These are phyloP conservation scores for Leptoteleia sp. DNA, from an alignment of 1,140 invertebrate genomes.

Conservation along the genomic window DNA sequence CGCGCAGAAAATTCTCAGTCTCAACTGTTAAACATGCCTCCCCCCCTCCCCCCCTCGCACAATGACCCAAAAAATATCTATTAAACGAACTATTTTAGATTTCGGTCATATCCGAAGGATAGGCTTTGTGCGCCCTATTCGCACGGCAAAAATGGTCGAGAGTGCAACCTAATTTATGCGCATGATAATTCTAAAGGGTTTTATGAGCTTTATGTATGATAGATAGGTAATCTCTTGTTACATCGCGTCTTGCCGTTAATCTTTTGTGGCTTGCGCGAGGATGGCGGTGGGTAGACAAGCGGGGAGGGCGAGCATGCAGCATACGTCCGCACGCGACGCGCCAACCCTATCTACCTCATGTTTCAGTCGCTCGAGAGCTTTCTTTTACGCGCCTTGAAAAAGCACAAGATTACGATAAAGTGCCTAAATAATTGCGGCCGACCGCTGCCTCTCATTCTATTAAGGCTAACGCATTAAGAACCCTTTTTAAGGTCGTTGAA, in stretches of 20 bases:
- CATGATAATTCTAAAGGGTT: slow-evolving; percentile 65
- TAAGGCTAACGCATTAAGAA: slow-evolving; percentile 53
- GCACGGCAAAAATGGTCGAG: slow-evolving; percentile 14
- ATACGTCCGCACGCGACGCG: slow-evolving; percentile 67
- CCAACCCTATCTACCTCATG: slow-evolving; percentile 67
- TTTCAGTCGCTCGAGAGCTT: slow-evolving; percentile 65
- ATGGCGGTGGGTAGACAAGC: slow-evolving; percentile 67
- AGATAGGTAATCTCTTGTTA: slow-evolving; percentile 69
- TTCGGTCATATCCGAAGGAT: too few species aligned
- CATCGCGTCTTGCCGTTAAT: slow-evolving; percentile 68
- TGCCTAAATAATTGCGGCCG: slow-evolving; percentile 67
- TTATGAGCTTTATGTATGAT: slow-evolving; percentile 63
- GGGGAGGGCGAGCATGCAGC: slow-evolving; percentile 64
- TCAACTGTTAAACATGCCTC: slow-evolving; percentile 4
- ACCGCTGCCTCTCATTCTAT: slow-evolving; percentile 49
- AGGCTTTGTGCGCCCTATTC: neutral
- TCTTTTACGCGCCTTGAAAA: slow-evolving; percentile 70
- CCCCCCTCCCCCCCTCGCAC: neutral
- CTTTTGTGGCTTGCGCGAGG: slow-evolving; percentile 62
- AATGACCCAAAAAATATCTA: slow-evolving; percentile 28
- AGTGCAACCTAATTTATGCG: slow-evolving; percentile 45
- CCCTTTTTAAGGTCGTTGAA: slow-evolving; percentile 43
- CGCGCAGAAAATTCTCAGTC: slow-evolving; percentile 69
- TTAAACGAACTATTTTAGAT: slow-evolving; percentile 34
- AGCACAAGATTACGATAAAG: slow-evolving; percentile 71